Evolutionary conservation across 2,113 vertebrate species (phyloP), one percentile per base, ranked within the genome.

Genomic region (Cephalopholis sonnerati): DNA sequence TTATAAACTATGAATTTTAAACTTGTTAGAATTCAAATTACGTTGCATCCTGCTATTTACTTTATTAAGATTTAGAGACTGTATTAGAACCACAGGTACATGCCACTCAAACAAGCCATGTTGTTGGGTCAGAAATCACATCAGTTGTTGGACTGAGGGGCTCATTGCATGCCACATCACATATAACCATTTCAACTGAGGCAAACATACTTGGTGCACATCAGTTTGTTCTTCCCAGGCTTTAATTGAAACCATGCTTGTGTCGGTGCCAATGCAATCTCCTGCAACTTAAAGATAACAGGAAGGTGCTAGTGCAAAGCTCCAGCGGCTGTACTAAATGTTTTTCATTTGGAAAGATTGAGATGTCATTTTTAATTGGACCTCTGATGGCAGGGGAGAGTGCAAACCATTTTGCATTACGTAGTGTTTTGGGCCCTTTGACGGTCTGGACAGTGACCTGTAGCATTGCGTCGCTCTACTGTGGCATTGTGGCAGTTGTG

Each of bases 121-220:
- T 57, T 5, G 18, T 29, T 20, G 20, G 8, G 53, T 57, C 48
- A 70, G 24, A 74, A 65, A 24, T 57, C 39, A 18, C 24, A 50
- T 55, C 11, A 36, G 67, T 29, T 67, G n/a, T 77, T 71, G 73
- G 50, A 36, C 50, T 50, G 64, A 58, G 48, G 66, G 41, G 25
- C 44, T 84, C 64, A 77, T 69, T 82, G 84, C 84, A 89, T 86
- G 85, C 55, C 48, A 53, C 83, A 83, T 86, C 66, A 77, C 83
- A 87, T 55, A 36, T 10, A 16, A 87, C 58, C 70, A 77, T 87
- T 74, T 76, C 77, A 84, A 6, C 5, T n/a, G 32, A 39, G 27
- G 69, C 66, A 46, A 62, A 68, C 29, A 15, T 61, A 77, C 80
- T 58, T 39, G 0, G 74, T 88, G 87, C 68, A 84, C 90, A 81